phyloP scores from a whole-genome alignment of 2,113 vertebrate genomes.

The Oncorhynchus gorbuscha region DNA sequence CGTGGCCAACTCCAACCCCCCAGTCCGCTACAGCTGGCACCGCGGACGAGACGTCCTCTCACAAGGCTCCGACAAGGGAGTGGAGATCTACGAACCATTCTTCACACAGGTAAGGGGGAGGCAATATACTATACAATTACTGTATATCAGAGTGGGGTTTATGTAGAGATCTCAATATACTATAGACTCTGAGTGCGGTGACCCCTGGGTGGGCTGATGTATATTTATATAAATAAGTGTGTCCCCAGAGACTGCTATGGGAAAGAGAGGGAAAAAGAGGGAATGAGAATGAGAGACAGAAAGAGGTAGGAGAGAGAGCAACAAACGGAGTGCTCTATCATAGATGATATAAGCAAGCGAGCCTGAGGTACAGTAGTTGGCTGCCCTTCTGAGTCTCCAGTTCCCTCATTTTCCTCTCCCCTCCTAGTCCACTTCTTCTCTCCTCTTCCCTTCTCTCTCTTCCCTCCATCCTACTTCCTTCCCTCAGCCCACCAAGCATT shows the following conservation, averaged over 20 bases:
- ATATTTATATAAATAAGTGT: too few relatives aligned
- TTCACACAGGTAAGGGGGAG: conserved; percentile 91
- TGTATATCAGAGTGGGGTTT: conserved; percentile 5
- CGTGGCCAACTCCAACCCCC: conserved; percentile 95
- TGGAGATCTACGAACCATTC: conserved; percentile 98
- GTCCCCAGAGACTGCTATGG: too few relatives aligned
- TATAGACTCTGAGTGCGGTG: too few relatives aligned
- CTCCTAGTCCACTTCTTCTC: conserved; percentile 12
- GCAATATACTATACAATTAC: neutral
- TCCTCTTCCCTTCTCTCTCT: conserved; percentile 29
- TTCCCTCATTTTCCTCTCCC: conserved; percentile 16
- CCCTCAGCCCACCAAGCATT: conserved; percentile 10
- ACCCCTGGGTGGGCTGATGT: too few relatives aligned
- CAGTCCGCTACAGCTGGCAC: conserved; percentile 96
- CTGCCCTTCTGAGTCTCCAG: conserved; percentile 33
- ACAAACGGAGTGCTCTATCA: conserved; percentile 38
- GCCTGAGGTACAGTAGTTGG: conserved; percentile 23
- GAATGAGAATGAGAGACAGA: conserved; percentile 10
- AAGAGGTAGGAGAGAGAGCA: conserved; percentile 34
- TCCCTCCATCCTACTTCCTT: neutral
- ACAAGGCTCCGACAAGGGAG: conserved; percentile 95
- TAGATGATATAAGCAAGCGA: conserved; percentile 2
- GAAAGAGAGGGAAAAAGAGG: conserved; percentile 36
- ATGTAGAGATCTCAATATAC: conserved; percentile 2
- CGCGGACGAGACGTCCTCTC: conserved; percentile 90